Percentiles rank a stretch among this genome's conserved stretches.
Evolutionary conservation across 2,888 invertebrate species (phyloP).

Genomic region (Parthenolecanium corni): DNA sequence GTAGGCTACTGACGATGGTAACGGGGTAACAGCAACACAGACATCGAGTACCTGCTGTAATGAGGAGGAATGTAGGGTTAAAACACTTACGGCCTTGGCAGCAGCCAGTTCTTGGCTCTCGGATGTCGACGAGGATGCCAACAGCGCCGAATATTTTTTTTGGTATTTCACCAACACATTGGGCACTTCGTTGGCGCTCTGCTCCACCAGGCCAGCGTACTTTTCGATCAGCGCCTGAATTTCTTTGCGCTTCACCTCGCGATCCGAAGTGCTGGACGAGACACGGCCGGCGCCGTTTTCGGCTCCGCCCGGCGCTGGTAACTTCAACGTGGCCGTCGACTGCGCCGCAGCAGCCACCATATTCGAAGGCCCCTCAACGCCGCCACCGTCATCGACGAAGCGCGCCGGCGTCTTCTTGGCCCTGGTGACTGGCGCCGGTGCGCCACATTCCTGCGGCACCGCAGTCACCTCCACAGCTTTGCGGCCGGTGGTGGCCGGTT

Average conservation of each 20-base stretch:
- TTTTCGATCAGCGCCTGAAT: conserved; percentile 71
- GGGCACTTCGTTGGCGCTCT: conserved; percentile 33
- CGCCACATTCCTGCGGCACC: not conserved
- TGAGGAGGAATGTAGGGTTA: too few species aligned
- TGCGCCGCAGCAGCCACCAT: too few species aligned
- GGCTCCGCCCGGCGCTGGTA: not conserved
- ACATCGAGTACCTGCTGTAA: too few species aligned
- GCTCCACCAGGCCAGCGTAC: conserved; percentile 58
- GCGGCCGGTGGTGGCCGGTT: not conserved
- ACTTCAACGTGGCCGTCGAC: not conserved
- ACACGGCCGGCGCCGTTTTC: not conserved
- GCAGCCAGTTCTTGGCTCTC: not conserved
- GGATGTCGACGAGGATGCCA: conserved; percentile 29
- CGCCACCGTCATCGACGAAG: not conserved
- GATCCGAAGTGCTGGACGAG: conserved; percentile 47
- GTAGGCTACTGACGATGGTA: too few species aligned
- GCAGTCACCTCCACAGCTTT: not conserved
- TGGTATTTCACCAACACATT: conserved; percentile 34
- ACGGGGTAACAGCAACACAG: too few species aligned
- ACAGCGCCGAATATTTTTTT: conserved; percentile 35
- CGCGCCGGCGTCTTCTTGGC: not conserved
- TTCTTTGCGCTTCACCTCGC: conserved; percentile 70
- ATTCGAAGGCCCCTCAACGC: too few species aligned
- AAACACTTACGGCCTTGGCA: conserved; percentile 24
- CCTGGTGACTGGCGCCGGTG: not conserved